phyloP scores from a whole-genome alignment of 2,797 vertebrate genomes.

The Halcyon smyrnensis region DNA sequence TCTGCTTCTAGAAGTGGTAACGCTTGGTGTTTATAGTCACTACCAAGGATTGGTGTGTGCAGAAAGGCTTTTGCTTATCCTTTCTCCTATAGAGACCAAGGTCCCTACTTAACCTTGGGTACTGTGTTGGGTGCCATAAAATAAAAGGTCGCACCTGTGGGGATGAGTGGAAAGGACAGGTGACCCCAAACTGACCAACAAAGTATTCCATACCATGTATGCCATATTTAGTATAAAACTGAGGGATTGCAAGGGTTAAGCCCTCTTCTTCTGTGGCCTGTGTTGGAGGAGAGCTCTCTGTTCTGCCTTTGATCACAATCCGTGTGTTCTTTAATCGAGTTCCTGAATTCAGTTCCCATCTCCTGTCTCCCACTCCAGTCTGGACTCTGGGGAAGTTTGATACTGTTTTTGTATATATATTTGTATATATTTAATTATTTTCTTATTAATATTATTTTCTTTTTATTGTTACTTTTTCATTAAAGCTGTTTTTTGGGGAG shows the following conservation, averaged over 20 bases:
- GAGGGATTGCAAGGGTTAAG: background rate
- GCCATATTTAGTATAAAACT: background rate
- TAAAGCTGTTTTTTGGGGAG: background rate
- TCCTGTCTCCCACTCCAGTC: background rate
- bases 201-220: background rate
- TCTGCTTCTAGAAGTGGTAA: background rate
- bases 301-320: background rate
- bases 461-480: background rate
- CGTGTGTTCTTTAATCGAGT: background rate
- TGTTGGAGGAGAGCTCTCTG: background rate
- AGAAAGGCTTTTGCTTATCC: background rate
- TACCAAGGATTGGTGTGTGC: background rate
- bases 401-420: background rate
- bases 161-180: background rate
- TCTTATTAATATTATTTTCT: background rate
- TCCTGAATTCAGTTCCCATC: background rate
- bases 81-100: background rate
- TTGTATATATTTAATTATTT: background rate
- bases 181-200: background rate
- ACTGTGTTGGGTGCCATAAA: background rate
- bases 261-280: background rate
- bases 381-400: background rate
- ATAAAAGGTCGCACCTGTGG: background rate
- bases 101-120: background rate
- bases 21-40: background rate